Base-by-base conservation (phyloP, 2,888 invertebrate species). In the Macaria liturata region DNA sequence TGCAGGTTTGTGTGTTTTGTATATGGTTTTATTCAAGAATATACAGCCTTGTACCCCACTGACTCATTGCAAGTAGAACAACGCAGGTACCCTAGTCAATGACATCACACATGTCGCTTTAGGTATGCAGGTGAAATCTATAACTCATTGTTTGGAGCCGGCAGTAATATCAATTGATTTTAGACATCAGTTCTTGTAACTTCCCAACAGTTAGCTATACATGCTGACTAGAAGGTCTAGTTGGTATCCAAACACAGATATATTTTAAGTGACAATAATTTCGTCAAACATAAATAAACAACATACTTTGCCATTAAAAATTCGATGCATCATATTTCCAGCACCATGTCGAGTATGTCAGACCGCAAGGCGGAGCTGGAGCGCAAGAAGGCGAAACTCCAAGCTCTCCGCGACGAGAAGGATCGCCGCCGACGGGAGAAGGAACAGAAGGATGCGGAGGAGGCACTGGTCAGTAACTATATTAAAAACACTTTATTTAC, bases 341-440 rank as follows among this genome's bases (percentile, higher is more conserved):
- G 20, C 20, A 72, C 43, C 58, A 90, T 90, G 90, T 91, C 91
- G 3, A 90, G 88, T 65, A 96, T 97, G 96, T 95, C 96, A 53
- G 98, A 98, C 88, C 94, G 98, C 64, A 97, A 97, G 84, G 97
- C 97, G n/a, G 98, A 98, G 89, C 85, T 98, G 75, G 98, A 98
- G 88, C 94, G 97, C 62, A 98, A 98, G 86, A 97, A 97, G 84
- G 97, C 97, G 32, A 97, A 97, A 88, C 94, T 98, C 70, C 97
- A 97, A 80, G 97, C 97, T 31, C 93, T 98, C 55, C 93, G 97
- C 3, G 97, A 98, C 71, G 97, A 98, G 84, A 98, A 98, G 78
- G 97, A 97, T 83, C 93, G 97, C 6, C 94, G 97, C 61, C 93
- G 96, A 49, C 93, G 95, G 59, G 97, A 97, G 86, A 97, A 97